Conservation (phyloP, 1,140 invertebrate genomes). For the Apis dorsata region DNA sequence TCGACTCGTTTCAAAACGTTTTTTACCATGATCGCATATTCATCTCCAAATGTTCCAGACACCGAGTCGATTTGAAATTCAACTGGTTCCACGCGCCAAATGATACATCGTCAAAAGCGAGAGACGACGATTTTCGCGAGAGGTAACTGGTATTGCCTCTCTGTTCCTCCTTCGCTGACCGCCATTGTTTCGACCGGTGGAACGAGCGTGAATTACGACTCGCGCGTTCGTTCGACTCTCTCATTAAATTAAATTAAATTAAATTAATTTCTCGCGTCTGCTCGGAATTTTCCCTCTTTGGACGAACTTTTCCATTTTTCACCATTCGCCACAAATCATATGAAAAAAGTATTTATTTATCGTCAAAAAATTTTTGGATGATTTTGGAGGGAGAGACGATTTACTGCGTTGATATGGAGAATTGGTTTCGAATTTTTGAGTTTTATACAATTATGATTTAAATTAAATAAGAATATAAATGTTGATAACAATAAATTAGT, state of each 20-base stretch:
- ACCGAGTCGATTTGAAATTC: slow-evolving; percentile 32
- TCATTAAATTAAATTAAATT: slow-evolving; percentile 27
- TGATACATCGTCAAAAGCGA: neutral
- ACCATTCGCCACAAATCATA: too few species aligned
- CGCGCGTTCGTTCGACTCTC: slow-evolving; percentile 16
- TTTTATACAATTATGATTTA: too few species aligned
- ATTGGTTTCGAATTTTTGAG: too few species aligned
- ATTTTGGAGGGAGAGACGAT: too few species aligned
- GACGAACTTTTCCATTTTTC: neutral
- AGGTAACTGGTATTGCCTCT: slow-evolving; percentile 18
- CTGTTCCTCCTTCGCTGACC: slow-evolving; percentile 3
- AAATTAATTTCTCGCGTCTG: slow-evolving; percentile 17
- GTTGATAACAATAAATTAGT: too few species aligned
- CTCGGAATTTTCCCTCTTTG: neutral
- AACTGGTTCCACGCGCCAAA: neutral
- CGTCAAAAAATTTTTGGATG: too few species aligned
- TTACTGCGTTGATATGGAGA: too few species aligned
- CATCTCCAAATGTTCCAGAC: slow-evolving; percentile 20
- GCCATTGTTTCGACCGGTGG: slow-evolving; percentile 16
- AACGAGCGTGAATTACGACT: slow-evolving; percentile 14
- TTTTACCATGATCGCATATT: neutral
- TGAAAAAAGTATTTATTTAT: too few species aligned
- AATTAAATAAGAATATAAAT: too few species aligned
- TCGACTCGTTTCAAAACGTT: neutral
- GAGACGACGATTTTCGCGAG: neutral